Conservation (phyloP, 1,140 invertebrate genomes). For the Drosophila kurseongensis region DNA sequence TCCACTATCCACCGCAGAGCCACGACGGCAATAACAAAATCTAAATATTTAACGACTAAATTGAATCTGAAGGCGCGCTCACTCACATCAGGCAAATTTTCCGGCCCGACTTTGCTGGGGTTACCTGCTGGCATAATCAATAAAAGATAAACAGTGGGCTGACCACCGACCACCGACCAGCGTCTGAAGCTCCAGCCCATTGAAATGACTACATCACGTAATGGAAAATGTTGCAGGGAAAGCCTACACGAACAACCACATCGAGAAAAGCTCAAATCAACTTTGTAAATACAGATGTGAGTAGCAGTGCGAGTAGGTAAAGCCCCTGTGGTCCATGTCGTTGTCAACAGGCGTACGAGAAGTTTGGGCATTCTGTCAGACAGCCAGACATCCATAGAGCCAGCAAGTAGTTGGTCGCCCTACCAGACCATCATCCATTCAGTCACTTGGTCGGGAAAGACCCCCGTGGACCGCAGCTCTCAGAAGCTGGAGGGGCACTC, state of each 20-base stretch:
- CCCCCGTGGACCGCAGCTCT: slow-evolving; percentile 40
- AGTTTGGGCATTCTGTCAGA: slow-evolving; percentile 67
- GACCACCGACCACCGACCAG: slow-evolving; percentile 8
- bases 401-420: slow-evolving; percentile 44
- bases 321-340: slow-evolving; percentile 31
- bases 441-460: slow-evolving; percentile 33
- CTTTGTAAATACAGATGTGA: not conserved
- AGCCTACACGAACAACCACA: slow-evolving; percentile 40
- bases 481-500: slow-evolving; percentile 23
- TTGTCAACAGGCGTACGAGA: slow-evolving; percentile 50
- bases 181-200: slow-evolving; percentile 34
- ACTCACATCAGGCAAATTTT: slow-evolving; percentile 70
- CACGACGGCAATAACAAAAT: slow-evolving; percentile 60
- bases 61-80: slow-evolving; percentile 72
- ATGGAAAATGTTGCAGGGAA: slow-evolving; percentile 69
- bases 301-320: slow-evolving; percentile 10
- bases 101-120: slow-evolving; percentile 41
- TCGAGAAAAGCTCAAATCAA: slow-evolving; percentile 19
- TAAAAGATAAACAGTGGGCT: slow-evolving; percentile 77
- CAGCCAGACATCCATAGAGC: slow-evolving; percentile 10
- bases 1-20: slow-evolving; percentile 25
- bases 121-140: slow-evolving; percentile 77
- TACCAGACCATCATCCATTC: slow-evolving; percentile 33
- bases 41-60: slow-evolving; percentile 82
- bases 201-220: slow-evolving; percentile 68